Evolutionary conservation across 2,797 vertebrate genomes (phyloP).

Genomic region (Rhadinocentrus ornatus): DNA sequence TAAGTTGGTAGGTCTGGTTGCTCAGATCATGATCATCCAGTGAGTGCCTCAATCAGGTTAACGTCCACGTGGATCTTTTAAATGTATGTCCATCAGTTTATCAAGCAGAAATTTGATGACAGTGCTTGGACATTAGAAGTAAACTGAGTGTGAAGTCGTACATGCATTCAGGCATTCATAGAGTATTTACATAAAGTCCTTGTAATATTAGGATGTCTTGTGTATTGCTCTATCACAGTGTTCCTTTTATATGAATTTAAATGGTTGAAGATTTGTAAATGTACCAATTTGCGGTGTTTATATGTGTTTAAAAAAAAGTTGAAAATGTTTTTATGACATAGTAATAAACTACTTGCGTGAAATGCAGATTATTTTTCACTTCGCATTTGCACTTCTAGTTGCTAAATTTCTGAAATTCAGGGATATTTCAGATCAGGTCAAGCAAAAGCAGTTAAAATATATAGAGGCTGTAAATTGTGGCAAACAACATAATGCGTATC

Average conservation of each 20-base stretch:
- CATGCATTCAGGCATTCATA: conserved; percentile 27
- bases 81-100: conserved; percentile 54
- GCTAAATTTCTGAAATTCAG: not conserved
- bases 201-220: conserved; percentile 67
- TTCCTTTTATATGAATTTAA: conserved; percentile 78
- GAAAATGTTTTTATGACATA: conserved; percentile 78
- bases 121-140: conserved; percentile 46
- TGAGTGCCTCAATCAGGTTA: conserved; percentile 72
- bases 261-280: conserved; percentile 79
- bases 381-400: not conserved
- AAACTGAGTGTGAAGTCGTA: conserved; percentile 40
- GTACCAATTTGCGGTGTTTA: conserved; percentile 82
- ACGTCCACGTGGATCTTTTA: conserved; percentile 53
- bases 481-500: not conserved
- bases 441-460: not conserved
- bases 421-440: not conserved
- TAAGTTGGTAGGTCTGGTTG: conserved; percentile 44
- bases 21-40: conserved; percentile 47
- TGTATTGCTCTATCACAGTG: conserved; percentile 67
- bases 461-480: not conserved
- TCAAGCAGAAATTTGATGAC: conserved; percentile 36
- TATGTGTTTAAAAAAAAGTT: conserved; percentile 71
- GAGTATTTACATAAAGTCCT: conserved; percentile 53
- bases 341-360: conserved; percentile 73
- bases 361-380: not conserved